A percentile compares a stretch with the other conserved stretches of the same genome.
phyloP scores from a whole-genome alignment of 2,113 vertebrate genomes.

The Hyla sarda region DNA sequence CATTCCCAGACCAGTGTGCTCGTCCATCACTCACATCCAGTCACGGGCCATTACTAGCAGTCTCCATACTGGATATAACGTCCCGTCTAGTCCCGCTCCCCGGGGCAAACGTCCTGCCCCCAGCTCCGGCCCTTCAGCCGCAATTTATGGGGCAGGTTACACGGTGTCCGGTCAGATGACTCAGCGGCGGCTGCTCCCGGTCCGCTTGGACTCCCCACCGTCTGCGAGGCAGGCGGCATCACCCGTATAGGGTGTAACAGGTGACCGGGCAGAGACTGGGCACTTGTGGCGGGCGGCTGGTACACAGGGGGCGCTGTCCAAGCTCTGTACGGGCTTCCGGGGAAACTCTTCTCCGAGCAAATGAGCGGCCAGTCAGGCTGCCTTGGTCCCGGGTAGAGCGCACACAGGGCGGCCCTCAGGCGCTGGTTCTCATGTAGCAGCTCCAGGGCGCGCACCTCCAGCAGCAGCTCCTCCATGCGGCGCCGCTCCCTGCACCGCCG shows the following conservation, averaged over 20 bases:
- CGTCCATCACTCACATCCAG: no score
- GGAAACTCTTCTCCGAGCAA: background rate
- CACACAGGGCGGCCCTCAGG: constrained; percentile 64
- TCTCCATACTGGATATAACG: no score
- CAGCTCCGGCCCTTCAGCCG: constrained; percentile 11
- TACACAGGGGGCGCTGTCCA: background rate
- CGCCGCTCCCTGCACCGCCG: constrained; percentile 68
- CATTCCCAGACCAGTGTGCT: no score
- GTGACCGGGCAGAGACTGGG: no score
- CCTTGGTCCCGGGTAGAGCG: constrained; percentile 27
- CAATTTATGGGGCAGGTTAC: constrained; percentile 44
- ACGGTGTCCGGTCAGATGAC: background rate
- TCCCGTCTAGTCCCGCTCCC: no score
- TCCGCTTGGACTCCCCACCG: background rate
- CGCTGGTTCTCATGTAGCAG: constrained; percentile 68
- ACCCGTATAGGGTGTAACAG: background rate
- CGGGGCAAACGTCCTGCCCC: background rate
- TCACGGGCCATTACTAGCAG: no score
- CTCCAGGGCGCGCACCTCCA: constrained; percentile 64
- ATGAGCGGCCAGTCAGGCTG: background rate
- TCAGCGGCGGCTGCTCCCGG: background rate
- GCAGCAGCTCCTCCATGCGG: constrained; percentile 63
- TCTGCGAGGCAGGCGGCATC: background rate
- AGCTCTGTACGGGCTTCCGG: background rate
- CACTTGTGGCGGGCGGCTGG: background rate